A percentile compares a stretch with the other conserved stretches of the same genome.
Evolutionary conservation across 1,140 invertebrate species (phyloP).

Genomic region (Drosophila guanche): DNA sequence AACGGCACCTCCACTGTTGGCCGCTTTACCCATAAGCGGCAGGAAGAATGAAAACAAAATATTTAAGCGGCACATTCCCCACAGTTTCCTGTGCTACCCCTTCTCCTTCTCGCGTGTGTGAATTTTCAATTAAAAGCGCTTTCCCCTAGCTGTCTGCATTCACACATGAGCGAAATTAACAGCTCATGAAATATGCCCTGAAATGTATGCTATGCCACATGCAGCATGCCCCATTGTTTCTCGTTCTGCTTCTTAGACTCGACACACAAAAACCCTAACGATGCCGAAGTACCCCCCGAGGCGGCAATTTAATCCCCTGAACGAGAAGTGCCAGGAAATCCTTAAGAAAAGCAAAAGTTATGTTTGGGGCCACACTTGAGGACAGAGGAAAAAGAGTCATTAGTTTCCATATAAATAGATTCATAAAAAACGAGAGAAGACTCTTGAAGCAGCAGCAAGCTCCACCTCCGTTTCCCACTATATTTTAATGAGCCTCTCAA

Average conservation of each 20-base stretch:
- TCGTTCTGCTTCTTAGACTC: slow-evolving; percentile 47
- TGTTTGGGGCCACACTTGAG: slow-evolving; percentile 7
- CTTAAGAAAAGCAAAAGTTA: slow-evolving; percentile 13
- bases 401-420: slow-evolving; percentile 41
- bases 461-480: slow-evolving; percentile 31
- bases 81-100: slow-evolving; percentile 1
- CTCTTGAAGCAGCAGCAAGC: not conserved
- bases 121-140: slow-evolving; percentile 79
- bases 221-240: slow-evolving; percentile 30
- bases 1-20: slow-evolving; percentile 50
- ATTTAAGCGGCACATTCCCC: slow-evolving; percentile 64
- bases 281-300: slow-evolving; percentile 17
- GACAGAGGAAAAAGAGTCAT: slow-evolving; percentile 22
- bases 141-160: slow-evolving; percentile 35
- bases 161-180: slow-evolving; percentile 63
- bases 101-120: slow-evolving; percentile 37
- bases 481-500: slow-evolving; percentile 77
- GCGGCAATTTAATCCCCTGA: slow-evolving; percentile 72
- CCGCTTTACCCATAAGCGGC: slow-evolving; percentile 35
- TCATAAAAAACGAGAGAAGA: slow-evolving; percentile 11
- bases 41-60: slow-evolving; percentile 71
- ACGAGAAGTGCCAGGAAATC: slow-evolving; percentile 3
- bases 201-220: slow-evolving; percentile 60
- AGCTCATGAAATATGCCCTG: slow-evolving; percentile 67
- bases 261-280: slow-evolving; percentile 40